Conservation (phyloP, 2,113 vertebrate genomes). For the Syrmaticus mikado region DNA sequence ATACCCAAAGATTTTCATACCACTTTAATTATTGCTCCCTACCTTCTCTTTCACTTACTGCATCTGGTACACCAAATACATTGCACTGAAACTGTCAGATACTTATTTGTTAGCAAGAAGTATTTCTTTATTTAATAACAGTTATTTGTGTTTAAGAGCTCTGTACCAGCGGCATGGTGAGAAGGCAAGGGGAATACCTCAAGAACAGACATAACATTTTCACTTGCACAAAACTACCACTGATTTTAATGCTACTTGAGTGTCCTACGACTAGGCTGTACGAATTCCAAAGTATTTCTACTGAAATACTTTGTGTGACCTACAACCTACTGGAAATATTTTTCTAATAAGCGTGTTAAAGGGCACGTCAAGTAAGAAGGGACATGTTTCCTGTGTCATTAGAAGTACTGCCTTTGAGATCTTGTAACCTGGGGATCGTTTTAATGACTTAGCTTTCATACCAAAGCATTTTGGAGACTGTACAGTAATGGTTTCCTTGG, state of each 20-base stretch:
- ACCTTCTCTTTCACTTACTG: neutral
- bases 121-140: neutral
- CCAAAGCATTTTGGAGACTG: neutral
- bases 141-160: neutral
- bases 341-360: neutral
- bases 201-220: neutral
- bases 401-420: neutral
- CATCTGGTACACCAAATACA: accelerated
- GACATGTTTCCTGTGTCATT: neutral
- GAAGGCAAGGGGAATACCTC: neutral
- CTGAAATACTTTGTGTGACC: neutral
- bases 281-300: neutral
- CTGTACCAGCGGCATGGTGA: neutral
- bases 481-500: neutral
- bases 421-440: neutral
- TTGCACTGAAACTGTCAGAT: neutral
- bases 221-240: neutral
- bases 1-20: neutral
- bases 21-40: neutral
- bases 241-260: neutral
- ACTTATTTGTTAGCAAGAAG: neutral
- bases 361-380: neutral
- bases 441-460: neutral
- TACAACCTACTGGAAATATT: neutral
- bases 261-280: neutral